phyloP scores from a whole-genome alignment of 1,140 invertebrate species.

The Adelges cooleyi region DNA sequence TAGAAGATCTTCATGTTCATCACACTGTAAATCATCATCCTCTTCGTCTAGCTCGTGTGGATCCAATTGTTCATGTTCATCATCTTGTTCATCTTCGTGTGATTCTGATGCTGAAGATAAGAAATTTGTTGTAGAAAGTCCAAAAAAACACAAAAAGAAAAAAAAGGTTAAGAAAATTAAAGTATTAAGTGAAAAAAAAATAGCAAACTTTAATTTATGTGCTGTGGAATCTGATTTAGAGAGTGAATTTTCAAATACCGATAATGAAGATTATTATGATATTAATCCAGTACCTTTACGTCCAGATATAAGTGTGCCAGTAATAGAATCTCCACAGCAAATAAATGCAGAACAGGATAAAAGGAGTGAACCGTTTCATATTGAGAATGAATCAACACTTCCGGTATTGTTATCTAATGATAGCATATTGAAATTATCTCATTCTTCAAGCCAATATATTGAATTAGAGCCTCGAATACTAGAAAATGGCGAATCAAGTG shows the following conservation, averaged over 20 bases:
- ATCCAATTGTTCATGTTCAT: conserved; percentile 19
- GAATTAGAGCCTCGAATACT: neutral
- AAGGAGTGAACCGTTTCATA: neutral
- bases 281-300: conserved; percentile 16
- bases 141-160: conserved; percentile 18
- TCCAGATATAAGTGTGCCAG: neutral
- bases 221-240: conserved; percentile 20
- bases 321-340: neutral
- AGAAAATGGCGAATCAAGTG: neutral
- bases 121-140: conserved; percentile 2
- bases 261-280: conserved; percentile 25
- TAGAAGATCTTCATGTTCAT: conserved; percentile 15
- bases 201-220: conserved; percentile 16
- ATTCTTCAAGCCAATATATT: neutral
- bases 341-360: neutral
- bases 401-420: neutral
- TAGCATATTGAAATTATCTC: neutral
- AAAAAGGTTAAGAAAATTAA: conserved; percentile 18
- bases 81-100: conserved; percentile 12
- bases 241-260: conserved; percentile 15
- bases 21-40: conserved; percentile 19
- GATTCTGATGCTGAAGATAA: conserved; percentile 9
- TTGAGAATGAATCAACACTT: neutral
- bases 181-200: conserved; percentile 17
- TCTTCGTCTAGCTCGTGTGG: conserved; percentile 23